A percentile compares a stretch with the other conserved stretches of the same genome.
phyloP scores from a whole-genome alignment of 2,797 vertebrate species.

The Spinus olivaceus region DNA sequence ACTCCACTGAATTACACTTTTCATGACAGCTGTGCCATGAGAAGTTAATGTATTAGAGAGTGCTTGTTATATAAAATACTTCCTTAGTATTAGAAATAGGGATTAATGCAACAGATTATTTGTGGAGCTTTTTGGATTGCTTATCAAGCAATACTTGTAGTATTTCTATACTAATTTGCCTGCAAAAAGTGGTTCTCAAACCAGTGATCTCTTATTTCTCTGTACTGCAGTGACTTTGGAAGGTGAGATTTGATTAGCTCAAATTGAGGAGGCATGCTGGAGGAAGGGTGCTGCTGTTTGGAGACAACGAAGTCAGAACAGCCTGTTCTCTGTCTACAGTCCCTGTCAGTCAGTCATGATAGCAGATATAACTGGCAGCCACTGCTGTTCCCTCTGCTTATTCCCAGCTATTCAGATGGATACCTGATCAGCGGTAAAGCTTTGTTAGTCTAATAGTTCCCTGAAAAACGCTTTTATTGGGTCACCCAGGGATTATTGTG shows the following conservation, averaged over 20 bases:
- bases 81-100: neutral
- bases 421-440: neutral
- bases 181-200: neutral
- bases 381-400: neutral
- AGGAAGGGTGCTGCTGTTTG: neutral
- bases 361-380: neutral
- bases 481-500: neutral
- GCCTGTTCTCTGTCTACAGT: neutral
- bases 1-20: neutral
- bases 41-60: neutral
- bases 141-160: neutral
- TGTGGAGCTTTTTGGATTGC: neutral
- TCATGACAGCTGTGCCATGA: neutral
- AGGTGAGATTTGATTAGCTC: neutral
- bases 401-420: neutral
- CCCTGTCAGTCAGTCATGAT: neutral
- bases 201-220: neutral
- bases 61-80: slow-evolving; percentile 2
- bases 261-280: neutral
- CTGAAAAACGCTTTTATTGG: neutral
- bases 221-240: neutral
- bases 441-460: neutral
- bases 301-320: neutral
- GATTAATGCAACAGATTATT: neutral
- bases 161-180: neutral